Base-by-base conservation (phyloP, 2,797 vertebrate species). In the Poliocrania exsul region DNA sequence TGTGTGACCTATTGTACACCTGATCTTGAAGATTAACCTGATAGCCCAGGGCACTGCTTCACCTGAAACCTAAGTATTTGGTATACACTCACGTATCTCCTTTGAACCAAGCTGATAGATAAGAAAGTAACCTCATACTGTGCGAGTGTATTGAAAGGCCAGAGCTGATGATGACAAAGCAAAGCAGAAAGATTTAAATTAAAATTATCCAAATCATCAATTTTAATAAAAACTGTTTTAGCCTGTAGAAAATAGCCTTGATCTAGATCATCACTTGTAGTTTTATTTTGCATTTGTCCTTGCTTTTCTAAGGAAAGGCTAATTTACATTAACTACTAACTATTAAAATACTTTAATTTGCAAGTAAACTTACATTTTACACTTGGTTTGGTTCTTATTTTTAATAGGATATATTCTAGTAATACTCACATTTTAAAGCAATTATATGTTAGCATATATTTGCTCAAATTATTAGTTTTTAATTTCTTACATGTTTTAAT, bases 321-420 rank as follows among this genome's bases (percentile, higher is more conserved):
- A 91, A 88, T 74, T 40, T 56, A 74, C 35, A 54, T 58, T 89
- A 71, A 61, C 46, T 56, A 54, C 38, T 74, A 75, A 66, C 64
- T 85, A 50, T 86, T 92, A 86, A 90, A 88, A 88, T 56, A 47
- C 11, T 80, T 82, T 86, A n/a, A 93, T 90, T 91, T 83, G 42
- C 61, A 87, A 89, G 69, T 85, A 94, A 95, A 95, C 86, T 93
- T 50, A 53, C 5, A 85, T 83, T 87, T 90, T 91, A 65, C 33
- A 88, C 28, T 66, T 53, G 53, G 37, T 69, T 92, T 81, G 33
- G 16, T 65, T 89, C 57, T 90, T 61, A 33, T 65, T 90, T 93
- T 92, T 81, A 93, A 87, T 65, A 83, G 50, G 50, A 71, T 78
- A 69, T 74, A 54, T 57, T 91, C 47, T 40, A 74, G 26, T 49